These are phyloP conservation scores for Amia ocellicauda DNA, from an alignment of 2,113 vertebrate genomes.

Conservation along the genomic window DNA sequence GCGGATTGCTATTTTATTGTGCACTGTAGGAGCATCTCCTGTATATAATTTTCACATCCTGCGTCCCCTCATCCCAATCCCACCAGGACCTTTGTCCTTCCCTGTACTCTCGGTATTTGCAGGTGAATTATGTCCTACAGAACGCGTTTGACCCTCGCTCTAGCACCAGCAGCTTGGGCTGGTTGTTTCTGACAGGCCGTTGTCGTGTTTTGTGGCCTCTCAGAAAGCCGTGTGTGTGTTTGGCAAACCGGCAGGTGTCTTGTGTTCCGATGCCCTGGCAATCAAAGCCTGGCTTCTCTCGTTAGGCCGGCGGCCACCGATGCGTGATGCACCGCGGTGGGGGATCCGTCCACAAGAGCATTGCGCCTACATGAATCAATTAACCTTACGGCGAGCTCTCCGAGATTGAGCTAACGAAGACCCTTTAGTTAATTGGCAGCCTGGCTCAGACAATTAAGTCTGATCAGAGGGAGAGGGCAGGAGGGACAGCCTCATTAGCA, in stretches of 20 bases:
- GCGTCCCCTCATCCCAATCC: slow-evolving; percentile 19
- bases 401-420: slow-evolving; percentile 63
- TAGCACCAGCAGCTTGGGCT: no score
- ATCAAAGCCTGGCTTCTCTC: slow-evolving; percentile 51
- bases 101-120: no score
- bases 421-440: slow-evolving; percentile 71
- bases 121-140: no score
- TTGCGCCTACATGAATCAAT: slow-evolving; percentile 72
- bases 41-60: no score
- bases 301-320: slow-evolving; percentile 44
- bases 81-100: neutral
- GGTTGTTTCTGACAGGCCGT: no score
- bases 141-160: no score
- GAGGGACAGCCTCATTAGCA: slow-evolving; percentile 65
- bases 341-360: slow-evolving; percentile 59
- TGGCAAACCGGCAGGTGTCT: neutral
- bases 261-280: slow-evolving; percentile 30
- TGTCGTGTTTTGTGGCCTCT: no score
- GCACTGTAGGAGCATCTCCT: no score
- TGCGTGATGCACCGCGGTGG: slow-evolving; percentile 29
- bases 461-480: slow-evolving; percentile 74
- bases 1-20: no score
- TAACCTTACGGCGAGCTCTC: slow-evolving; percentile 74
- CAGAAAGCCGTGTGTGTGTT: slow-evolving; percentile 27
- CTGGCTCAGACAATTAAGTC: slow-evolving; percentile 77